A percentile compares a stretch with the other conserved stretches of the same genome.
Evolutionary conservation across 2,797 vertebrate species (phyloP).

Genomic region (Lacerta viridis): DNA sequence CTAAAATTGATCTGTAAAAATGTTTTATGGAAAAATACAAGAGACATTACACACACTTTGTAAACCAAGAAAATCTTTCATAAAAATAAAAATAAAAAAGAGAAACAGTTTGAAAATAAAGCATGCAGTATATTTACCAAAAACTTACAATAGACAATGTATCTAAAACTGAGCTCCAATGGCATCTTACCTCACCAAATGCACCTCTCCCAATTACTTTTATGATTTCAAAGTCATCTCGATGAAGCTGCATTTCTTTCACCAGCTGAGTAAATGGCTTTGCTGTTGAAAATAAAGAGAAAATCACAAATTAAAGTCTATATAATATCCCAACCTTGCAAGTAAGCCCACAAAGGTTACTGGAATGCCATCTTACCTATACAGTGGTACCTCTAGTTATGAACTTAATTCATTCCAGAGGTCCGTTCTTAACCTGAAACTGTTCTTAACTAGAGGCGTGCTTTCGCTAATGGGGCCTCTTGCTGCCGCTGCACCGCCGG

Average conservation of each 20-base stretch:
- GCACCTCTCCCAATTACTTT: conserved; percentile 96
- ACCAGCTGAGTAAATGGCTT: conserved; percentile 90
- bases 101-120: not conserved
- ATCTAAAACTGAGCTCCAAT: conserved; percentile 20
- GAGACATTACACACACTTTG: too few species aligned
- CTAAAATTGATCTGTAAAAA: too few species aligned
- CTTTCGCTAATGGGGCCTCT: too few species aligned
- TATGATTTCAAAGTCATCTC: conserved; percentile 95
- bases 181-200: conserved; percentile 91
- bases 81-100: too few species aligned
- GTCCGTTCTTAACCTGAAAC: too few species aligned
- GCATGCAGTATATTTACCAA: not conserved
- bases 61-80: too few species aligned
- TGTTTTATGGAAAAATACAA: too few species aligned
- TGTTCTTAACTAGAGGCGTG: too few species aligned
- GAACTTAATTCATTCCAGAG: too few species aligned
- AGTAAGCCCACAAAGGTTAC: not conserved
- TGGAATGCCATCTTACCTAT: not conserved
- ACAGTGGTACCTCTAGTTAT: too few species aligned
- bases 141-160: not conserved
- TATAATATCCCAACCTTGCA: not conserved
- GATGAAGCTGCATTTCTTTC: conserved; percentile 91
- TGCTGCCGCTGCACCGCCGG: too few species aligned
- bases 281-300: conserved; percentile 76
- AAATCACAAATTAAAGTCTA: conserved; percentile 41